A percentile compares a stretch with the other conserved stretches of the same genome.
These are phyloP conservation scores for Noctua fimbriata DNA, from an alignment of 2,888 invertebrate genomes.

Conservation along the genomic window DNA sequence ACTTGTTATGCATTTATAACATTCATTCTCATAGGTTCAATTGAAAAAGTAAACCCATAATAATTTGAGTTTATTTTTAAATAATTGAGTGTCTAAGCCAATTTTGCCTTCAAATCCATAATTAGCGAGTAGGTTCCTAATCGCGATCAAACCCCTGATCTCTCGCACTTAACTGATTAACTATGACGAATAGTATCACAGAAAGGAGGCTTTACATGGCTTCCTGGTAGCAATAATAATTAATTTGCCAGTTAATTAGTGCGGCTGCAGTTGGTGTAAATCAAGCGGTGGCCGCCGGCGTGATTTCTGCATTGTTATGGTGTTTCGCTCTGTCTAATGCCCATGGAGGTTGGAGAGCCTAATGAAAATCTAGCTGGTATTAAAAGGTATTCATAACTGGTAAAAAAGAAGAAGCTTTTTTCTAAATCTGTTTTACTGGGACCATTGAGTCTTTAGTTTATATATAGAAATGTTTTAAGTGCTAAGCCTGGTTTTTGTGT, in stretches of 20 bases:
- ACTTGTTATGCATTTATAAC: background rate
- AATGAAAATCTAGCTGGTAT: constrained; percentile 7
- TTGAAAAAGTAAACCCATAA: background rate
- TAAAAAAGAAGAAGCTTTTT: background rate
- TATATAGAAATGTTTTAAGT: no score
- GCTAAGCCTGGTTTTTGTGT: background rate
- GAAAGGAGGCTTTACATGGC: constrained; percentile 72
- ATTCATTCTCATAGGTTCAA: background rate
- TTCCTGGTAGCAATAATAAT: constrained; percentile 84
- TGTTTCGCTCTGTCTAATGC: constrained; percentile 48
- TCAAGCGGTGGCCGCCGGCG: constrained; percentile 68
- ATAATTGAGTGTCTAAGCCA: background rate
- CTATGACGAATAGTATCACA: constrained; percentile 58
- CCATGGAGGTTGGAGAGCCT: background rate
- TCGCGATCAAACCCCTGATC: background rate
- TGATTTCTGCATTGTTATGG: constrained; percentile 66
- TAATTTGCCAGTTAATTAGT: constrained; percentile 87
- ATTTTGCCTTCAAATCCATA: background rate
- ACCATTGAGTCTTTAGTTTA: background rate
- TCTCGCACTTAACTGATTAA: constrained; percentile 32
- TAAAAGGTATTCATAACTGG: background rate
- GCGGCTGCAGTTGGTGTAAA: constrained; percentile 79
- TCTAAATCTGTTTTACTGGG: background rate
- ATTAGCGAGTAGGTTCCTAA: background rate
- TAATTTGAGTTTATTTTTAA: background rate